Base-by-base conservation (phyloP, 1,140 invertebrate species). In the Zophobas atratus region DNA sequence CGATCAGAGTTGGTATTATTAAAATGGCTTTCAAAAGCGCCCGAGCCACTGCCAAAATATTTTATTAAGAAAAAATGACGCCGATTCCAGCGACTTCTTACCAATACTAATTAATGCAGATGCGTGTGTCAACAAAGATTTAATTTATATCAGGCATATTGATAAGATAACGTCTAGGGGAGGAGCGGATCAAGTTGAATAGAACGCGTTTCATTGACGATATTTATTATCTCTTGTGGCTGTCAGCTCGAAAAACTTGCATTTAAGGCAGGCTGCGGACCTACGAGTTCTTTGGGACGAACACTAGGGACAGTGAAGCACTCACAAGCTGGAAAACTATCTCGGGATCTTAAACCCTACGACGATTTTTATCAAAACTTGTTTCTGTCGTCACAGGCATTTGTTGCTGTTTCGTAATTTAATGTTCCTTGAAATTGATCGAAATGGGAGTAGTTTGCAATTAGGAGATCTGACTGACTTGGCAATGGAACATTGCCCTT, bases 1-100 rank as follows among this genome's bases (percentile, higher is more conserved):
- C 74, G 57, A 75, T 75, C 74, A 75, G 60, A 67, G 74, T 75
- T 75, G 74, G 56, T 75, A 60, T 60, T 60, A 60, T 75, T 46
- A 75, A 67, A 75, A 75, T 75, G 74, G 56, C 55, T 46, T 75
- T 75, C 36, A 38, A 49, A 75, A 75, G 38, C 60, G 43, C 39
- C 60, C 38, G 38, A 32, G 35, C 57, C 39, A 63, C 57, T 63
- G 57, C 60, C 60, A 67, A 67, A 67, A 67, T 67, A 67, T 67
- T 67, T 67, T 67, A 43, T 43, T 67, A 48, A 67, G 35, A 63
- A 63, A 67, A 67, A 67, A 67, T 35, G 38, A 35, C 38, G 20
- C 20, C 20, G 20, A 20, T 20, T 20, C 20, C 20, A 20, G 20
- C 20, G 20, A 20, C 20, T 20, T 20, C 20, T 20, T 20, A 20